Evolutionary conservation across 1,140 invertebrate species (phyloP).

Genomic region (Onthophagus taurus): DNA sequence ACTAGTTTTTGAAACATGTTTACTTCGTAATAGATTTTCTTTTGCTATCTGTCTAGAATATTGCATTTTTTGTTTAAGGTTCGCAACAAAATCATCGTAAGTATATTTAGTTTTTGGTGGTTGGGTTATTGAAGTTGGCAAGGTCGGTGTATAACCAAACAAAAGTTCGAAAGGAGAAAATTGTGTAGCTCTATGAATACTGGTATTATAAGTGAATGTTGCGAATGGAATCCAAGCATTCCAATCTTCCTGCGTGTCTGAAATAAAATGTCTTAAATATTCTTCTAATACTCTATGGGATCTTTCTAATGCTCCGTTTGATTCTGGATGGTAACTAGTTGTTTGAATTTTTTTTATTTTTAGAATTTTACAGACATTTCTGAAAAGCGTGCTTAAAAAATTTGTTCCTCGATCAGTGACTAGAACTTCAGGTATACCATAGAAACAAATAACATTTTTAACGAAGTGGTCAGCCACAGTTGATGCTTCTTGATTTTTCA

Average conservation of each 20-base stretch:
- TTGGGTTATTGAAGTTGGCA: neutral
- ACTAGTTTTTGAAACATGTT: too few relatives aligned
- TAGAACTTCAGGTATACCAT: slow-evolving; percentile 13
- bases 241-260: slow-evolving; percentile 34
- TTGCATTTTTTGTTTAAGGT: too few relatives aligned
- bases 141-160: slow-evolving; percentile 15
- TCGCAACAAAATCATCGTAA: neutral
- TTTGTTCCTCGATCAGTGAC: slow-evolving; percentile 29
- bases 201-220: slow-evolving; percentile 35
- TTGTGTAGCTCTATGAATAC: slow-evolving; percentile 22
- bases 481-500: neutral
- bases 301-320: slow-evolving; percentile 28
- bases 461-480: slow-evolving; percentile 10
- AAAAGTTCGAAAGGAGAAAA: slow-evolving; percentile 29
- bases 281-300: slow-evolving; percentile 34
- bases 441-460: neutral
- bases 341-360: slow-evolving; percentile 22
- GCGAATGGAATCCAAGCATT: slow-evolving; percentile 32
- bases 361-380: slow-evolving; percentile 26
- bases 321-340: slow-evolving; percentile 11
- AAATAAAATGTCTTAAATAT: slow-evolving; percentile 36
- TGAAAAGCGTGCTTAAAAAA: slow-evolving; percentile 29
- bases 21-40: too few relatives aligned
- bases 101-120: slow-evolving; percentile 5
- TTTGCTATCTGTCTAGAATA: too few relatives aligned